A percentile compares a stretch with the other conserved stretches of the same genome.
phyloP scores from a whole-genome alignment of 2,113 vertebrate species.

The Heptranchias perlo region DNA sequence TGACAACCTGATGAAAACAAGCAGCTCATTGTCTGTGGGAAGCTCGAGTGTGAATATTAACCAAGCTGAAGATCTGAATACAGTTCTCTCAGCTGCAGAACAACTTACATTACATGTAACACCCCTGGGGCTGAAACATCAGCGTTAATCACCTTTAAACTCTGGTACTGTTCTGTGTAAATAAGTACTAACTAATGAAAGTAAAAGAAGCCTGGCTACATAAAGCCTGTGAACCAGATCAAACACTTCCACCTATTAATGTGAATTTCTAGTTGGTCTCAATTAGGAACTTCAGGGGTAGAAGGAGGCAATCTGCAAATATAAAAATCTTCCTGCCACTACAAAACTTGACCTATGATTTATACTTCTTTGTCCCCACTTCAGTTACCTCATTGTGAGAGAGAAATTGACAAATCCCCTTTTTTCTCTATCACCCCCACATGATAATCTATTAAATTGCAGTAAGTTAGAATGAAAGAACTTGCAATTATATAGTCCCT shows the following conservation, averaged over 20 bases:
- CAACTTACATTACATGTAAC: neutral
- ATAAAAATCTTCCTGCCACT: neutral
- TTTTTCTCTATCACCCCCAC: too few species aligned
- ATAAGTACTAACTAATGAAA: neutral
- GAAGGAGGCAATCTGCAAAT: neutral
- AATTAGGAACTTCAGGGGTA: neutral
- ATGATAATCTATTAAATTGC: too few species aligned
- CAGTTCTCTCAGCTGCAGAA: neutral
- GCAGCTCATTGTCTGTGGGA: neutral
- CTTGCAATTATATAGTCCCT: too few species aligned
- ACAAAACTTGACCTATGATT: neutral
- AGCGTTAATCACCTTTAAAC: neutral
- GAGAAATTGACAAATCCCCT: neutral
- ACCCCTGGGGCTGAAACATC: neutral
- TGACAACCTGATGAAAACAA: neutral
- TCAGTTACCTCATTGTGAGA: neutral
- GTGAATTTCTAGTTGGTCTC: too few species aligned
- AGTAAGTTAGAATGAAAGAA: too few species aligned
- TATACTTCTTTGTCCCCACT: neutral
- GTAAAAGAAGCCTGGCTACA: neutral
- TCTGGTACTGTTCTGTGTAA: neutral
- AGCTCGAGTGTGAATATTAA: neutral
- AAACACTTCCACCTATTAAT: neutral
- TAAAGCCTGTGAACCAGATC: neutral
- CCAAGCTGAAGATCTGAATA: neutral